Conservation (phyloP, 1,140 invertebrate species). For the Euura lappo region DNA sequence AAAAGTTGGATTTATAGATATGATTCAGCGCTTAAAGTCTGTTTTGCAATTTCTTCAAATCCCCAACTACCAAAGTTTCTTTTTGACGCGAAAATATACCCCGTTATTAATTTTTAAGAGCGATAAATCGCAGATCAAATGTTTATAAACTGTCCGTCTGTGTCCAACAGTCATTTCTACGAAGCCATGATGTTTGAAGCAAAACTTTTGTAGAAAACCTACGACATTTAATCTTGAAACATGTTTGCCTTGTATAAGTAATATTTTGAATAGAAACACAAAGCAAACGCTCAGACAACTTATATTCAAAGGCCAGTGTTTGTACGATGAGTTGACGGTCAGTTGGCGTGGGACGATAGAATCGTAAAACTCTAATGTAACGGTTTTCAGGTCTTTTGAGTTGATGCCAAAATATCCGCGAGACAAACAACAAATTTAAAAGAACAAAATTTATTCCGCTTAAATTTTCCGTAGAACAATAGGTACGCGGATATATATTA, state of each 20-base stretch:
- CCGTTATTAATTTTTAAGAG: too few species aligned
- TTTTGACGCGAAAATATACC: too few species aligned
- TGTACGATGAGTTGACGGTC: background rate
- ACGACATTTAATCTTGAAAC: slow-evolving; percentile 32
- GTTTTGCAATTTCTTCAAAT: too few species aligned
- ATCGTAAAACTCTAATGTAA: slow-evolving; percentile 17
- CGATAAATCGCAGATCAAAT: too few species aligned
- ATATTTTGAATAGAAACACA: slow-evolving; percentile 21
- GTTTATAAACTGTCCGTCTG: too few species aligned
- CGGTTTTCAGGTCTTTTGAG: background rate
- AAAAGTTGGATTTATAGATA: too few species aligned
- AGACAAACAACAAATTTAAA: background rate
- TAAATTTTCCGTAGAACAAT: background rate
- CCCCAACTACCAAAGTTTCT: too few species aligned
- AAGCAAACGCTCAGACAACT: slow-evolving; percentile 13
- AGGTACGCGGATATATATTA: background rate
- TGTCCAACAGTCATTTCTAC: too few species aligned
- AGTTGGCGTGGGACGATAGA: slow-evolving; percentile 8
- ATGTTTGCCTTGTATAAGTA: slow-evolving; percentile 37
- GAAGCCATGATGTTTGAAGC: too few species aligned
- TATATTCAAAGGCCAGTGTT: slow-evolving; percentile 8
- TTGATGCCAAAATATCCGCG: background rate
- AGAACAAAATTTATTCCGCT: background rate
- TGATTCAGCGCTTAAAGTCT: too few species aligned
- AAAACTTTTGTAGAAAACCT: background rate